Percentiles rank a stretch among this genome's conserved stretches.
phyloP scores from a whole-genome alignment of 2,888 invertebrate genomes.

The Hofmannophila pseudospretella region DNA sequence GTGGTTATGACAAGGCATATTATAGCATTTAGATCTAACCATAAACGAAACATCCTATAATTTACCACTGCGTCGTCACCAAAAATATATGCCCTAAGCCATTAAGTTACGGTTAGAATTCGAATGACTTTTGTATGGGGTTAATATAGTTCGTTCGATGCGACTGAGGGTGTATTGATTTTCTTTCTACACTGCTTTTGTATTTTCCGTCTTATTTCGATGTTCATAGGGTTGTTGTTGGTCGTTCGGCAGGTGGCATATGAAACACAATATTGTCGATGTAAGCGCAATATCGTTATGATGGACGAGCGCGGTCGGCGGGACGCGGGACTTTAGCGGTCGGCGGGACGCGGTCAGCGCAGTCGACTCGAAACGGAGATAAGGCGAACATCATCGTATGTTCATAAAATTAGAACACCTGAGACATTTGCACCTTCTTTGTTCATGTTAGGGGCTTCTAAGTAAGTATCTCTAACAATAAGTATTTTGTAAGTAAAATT shows the following conservation, averaged over 20 bases:
- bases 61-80: not conserved
- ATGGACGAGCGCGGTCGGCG: constrained; percentile 55
- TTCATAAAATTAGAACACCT: constrained; percentile 5
- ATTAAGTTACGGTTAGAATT: constrained; percentile 20
- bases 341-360: constrained; percentile 58
- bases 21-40: constrained; percentile 36
- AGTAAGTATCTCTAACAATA: no score
- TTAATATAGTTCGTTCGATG: constrained; percentile 23
- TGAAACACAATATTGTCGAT: constrained; percentile 73
- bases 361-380: constrained; percentile 68
- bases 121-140: constrained; percentile 13
- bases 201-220: constrained; percentile 2
- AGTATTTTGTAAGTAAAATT: no score
- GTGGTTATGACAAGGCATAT: constrained; percentile 48
- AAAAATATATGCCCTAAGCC: not conserved
- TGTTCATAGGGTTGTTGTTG: constrained; percentile 22
- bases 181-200: constrained; percentile 14
- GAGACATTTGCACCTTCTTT: constrained; percentile 7
- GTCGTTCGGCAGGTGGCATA: constrained; percentile 21
- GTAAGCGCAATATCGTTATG: constrained; percentile 74
- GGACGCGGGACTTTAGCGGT: constrained; percentile 29
- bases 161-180: constrained; percentile 43
- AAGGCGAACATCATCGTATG: constrained; percentile 26
- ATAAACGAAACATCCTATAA: constrained; percentile 1
- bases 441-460: no score